Evolutionary conservation across 2,797 vertebrate species (phyloP).

Genomic region (Catostomus latipinnis): DNA sequence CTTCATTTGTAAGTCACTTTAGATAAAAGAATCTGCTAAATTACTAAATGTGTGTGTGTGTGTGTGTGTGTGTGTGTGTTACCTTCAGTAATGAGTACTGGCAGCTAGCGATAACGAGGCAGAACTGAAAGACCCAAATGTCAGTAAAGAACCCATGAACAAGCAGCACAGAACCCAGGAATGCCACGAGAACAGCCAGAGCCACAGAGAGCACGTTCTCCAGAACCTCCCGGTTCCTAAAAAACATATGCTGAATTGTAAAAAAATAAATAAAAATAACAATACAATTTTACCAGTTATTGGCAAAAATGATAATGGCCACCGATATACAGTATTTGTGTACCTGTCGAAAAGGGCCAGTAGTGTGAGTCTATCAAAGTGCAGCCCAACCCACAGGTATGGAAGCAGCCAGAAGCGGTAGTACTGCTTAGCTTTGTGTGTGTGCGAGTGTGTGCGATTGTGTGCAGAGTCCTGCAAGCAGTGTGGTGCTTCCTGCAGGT

Average conservation of each 20-base stretch:
- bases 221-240: constrained; percentile 95
- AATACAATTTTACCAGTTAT: neutral
- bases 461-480: constrained; percentile 79
- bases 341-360: constrained; percentile 97
- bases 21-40: too few species aligned
- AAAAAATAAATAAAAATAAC: neutral
- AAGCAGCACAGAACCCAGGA: constrained; percentile 94
- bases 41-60: too few species aligned
- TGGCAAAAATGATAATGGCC: too few species aligned
- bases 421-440: constrained; percentile 91
- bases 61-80: constrained; percentile 25
- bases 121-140: constrained; percentile 99
- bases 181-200: constrained; percentile 95
- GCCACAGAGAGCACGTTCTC: constrained; percentile 94
- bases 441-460: constrained; percentile 44
- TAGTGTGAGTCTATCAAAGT: constrained; percentile 97
- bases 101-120: constrained; percentile 97
- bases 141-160: constrained; percentile 97
- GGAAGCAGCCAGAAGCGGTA: constrained; percentile 97
- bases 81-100: constrained; percentile 98
- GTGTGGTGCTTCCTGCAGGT: constrained; percentile 89
- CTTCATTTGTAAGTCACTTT: too few species aligned
- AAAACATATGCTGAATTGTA: neutral
- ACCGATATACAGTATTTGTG: neutral
- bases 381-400: constrained; percentile 94